A percentile compares a stretch with the other conserved stretches of the same genome.
phyloP scores from a whole-genome alignment of 2,888 invertebrate species.

The Apantesis nais region DNA sequence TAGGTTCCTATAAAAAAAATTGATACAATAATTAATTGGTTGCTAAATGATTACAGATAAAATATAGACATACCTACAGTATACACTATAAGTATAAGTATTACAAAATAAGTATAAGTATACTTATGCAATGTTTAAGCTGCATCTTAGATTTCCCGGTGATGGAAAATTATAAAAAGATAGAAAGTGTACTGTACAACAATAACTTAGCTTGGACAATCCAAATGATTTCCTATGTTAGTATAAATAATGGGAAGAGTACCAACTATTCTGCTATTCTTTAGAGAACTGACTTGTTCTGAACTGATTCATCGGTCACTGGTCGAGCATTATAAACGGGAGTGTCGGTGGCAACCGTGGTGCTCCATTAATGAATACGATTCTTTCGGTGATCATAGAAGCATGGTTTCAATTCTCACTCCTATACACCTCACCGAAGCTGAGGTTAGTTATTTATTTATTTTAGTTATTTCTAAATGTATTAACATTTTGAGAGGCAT shows the following conservation, averaged over 20 bases:
- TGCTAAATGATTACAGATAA: too few relatives aligned
- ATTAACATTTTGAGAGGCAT: too few relatives aligned
- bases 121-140: too few relatives aligned
- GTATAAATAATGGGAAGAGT: neutral
- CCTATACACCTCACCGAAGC: constrained; percentile 71
- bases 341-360: constrained; percentile 74
- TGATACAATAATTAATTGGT: too few relatives aligned
- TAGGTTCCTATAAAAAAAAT: too few relatives aligned
- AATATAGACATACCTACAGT: too few relatives aligned
- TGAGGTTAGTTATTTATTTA: constrained; percentile 59
- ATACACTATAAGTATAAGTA: too few relatives aligned
- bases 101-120: too few relatives aligned
- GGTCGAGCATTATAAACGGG: constrained; percentile 63
- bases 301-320: constrained; percentile 71
- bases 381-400: constrained; percentile 73
- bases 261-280: neutral
- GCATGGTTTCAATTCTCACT: constrained; percentile 67
- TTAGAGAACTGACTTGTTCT: constrained; percentile 70
- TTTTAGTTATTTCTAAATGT: neutral
- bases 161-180: too few relatives aligned
- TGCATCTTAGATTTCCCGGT: too few relatives aligned
- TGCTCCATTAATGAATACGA: constrained; percentile 72
- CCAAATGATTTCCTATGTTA: neutral
- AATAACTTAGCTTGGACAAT: too few relatives aligned
- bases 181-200: too few relatives aligned